Conservation (phyloP, 2,797 vertebrate species). For the Ara ararauna region DNA sequence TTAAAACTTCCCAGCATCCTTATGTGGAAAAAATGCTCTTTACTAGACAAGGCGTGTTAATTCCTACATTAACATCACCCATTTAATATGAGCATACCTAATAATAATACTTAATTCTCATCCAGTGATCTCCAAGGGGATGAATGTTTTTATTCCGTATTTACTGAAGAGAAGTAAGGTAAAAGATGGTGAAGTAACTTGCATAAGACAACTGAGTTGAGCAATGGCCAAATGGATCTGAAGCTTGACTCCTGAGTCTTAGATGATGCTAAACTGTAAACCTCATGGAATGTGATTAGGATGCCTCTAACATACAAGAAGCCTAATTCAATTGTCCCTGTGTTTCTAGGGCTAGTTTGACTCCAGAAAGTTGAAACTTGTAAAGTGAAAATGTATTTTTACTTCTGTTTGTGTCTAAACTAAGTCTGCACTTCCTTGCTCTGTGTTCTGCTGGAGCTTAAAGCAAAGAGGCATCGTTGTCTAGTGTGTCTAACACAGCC, state of each 20-base stretch:
- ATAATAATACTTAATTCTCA: not conserved
- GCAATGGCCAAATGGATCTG: not conserved
- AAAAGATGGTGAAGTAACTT: not conserved
- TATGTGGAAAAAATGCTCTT: not conserved
- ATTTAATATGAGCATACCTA: not conserved
- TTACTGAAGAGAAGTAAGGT: not conserved
- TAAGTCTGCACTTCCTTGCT: not conserved
- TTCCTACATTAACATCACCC: not conserved
- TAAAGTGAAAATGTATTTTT: not conserved
- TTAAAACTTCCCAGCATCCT: not conserved
- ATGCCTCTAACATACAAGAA: not conserved
- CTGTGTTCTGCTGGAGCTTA: not conserved
- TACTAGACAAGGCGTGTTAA: not conserved
- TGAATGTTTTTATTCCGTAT: not conserved
- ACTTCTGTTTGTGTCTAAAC: not conserved
- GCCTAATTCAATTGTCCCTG: not conserved
- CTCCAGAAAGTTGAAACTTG: not conserved
- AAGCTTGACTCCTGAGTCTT: not conserved
- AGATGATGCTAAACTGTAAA: not conserved
- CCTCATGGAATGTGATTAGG: not conserved
- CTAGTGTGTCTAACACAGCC: not conserved
- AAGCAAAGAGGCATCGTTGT: not conserved
- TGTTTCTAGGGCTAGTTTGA: not conserved
- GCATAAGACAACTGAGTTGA: not conserved
- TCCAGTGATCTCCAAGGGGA: not conserved